Evolutionary conservation across 2,113 vertebrate genomes (phyloP).

Genomic region (Xiphophorus couchianus): DNA sequence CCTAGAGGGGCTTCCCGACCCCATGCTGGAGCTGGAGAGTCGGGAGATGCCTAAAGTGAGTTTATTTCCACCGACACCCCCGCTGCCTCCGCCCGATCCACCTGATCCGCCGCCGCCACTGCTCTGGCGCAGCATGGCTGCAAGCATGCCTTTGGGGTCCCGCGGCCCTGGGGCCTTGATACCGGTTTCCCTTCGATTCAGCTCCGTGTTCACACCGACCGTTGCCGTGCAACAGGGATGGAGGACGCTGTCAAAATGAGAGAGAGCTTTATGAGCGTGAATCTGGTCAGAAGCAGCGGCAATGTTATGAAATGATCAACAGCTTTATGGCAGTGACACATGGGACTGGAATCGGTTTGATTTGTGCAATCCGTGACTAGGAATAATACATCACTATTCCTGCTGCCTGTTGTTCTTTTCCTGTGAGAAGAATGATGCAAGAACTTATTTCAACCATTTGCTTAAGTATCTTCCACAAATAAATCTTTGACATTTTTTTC

Average conservation of each 20-base stretch:
- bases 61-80: constrained; percentile 82
- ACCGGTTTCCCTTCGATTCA: constrained; percentile 13
- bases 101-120: constrained; percentile 50
- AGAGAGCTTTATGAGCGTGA: background rate
- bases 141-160: constrained; percentile 66
- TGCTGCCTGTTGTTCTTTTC: no score
- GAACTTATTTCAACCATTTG: background rate
- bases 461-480: background rate
- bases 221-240: constrained; percentile 20
- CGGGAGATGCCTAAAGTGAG: constrained; percentile 84
- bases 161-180: constrained; percentile 45
- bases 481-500: background rate
- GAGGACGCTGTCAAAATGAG: constrained; percentile 36
- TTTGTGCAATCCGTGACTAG: no score
- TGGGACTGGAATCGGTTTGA: no score
- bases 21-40: constrained; percentile 84
- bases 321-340: background rate
- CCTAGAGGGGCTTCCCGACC: constrained; percentile 78
- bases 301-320: background rate
- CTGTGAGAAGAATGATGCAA: background rate
- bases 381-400: no score
- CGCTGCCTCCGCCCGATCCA: constrained; percentile 25
- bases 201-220: constrained; percentile 40
- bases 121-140: constrained; percentile 75
- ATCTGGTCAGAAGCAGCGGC: background rate